Evolutionary conservation across 2,888 invertebrate genomes (phyloP).

Genomic region (Zaprionus lineosus): DNA sequence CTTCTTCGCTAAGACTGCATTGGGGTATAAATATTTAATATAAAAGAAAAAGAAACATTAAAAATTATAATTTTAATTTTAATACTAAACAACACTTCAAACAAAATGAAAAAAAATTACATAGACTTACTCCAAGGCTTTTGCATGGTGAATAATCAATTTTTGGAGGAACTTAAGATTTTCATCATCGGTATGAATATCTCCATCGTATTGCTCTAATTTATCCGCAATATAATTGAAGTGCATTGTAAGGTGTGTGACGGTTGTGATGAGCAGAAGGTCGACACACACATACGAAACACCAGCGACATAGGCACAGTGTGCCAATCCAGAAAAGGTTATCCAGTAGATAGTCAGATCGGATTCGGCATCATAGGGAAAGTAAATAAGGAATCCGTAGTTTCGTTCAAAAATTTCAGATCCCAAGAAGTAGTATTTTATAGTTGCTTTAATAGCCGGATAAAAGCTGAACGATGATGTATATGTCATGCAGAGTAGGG

Average conservation of each 20-base stretch:
- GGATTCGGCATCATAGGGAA: conserved; percentile 59
- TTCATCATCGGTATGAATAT: conserved; percentile 35
- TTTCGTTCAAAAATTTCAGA: conserved; percentile 65
- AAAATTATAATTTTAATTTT: no score
- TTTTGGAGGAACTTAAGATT: conserved; percentile 52
- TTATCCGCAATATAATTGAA: conserved; percentile 68
- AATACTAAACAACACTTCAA: background rate
- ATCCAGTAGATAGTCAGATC: conserved; percentile 62
- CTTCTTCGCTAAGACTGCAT: conserved; percentile 62
- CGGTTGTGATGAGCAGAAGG: conserved; percentile 68
- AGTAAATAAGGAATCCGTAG: conserved; percentile 57
- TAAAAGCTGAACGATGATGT: conserved; percentile 74
- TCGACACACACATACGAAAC: conserved; percentile 75
- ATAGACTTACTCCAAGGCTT: conserved; percentile 61
- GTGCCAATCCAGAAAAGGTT: conserved; percentile 60
- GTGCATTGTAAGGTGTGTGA: conserved; percentile 72
- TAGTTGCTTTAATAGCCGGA: conserved; percentile 62
- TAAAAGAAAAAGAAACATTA: no score
- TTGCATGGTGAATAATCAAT: conserved; percentile 50
- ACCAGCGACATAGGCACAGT: conserved; percentile 71
- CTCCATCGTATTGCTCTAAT: conserved; percentile 51
- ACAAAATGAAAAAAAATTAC: background rate
- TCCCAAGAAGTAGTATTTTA: conserved; percentile 58
- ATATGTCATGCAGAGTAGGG: conserved; percentile 66
- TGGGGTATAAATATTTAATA: no score